Base-by-base conservation (phyloP, 2,797 vertebrate species). In the Schizopygopsis malacanthus region DNA sequence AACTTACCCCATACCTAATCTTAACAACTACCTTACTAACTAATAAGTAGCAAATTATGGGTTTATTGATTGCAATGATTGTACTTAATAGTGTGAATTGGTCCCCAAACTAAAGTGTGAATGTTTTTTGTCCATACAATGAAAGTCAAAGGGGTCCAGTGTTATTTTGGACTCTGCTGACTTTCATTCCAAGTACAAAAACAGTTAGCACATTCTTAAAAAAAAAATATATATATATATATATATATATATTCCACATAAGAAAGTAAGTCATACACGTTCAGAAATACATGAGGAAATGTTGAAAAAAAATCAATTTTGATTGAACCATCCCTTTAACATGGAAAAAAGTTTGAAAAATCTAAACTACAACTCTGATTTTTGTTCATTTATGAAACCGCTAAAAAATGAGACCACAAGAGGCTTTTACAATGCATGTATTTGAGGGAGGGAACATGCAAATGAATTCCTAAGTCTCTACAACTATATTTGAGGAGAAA, bases 401-500 rank as follows among this genome's bases (percentile, higher is more conserved):
- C 39, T 16, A 33, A 59, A 59, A 61, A 72, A 82, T 54, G 2
- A 28, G 4, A 4, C 11, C 10, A 37, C 39, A 43, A 72, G 20
- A 71, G 20, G 22, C 4, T 41, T 54, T 71, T 28, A 16, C n/a
- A 75, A 33, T 18, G 15, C 45, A 75, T 75, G 4, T 4, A 12
- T 45, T 72, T 59, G 37, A 18, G 41, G 39, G 69, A 16, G 61
- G 13, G 15, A 28, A 45, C 81, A 75, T 83, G 41, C 16, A 47
- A 82, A 73, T 33, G 10, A 33, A 73, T 39, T 4, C 18, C 39
- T 7, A 33, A 28, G 28, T 43, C 13, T 47, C 15, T 20, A 61
- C 61, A 61, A 61, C 22, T 18, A 61, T 18, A 59, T 61, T 79
- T 79, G 76, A 59, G 67, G 28, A n/a, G 41, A 43, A 47, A 79